Evolutionary conservation across 2,888 invertebrate species (phyloP), one percentile per base, ranked within the genome.

Genomic region (Xestobium rufovillosum): DNA sequence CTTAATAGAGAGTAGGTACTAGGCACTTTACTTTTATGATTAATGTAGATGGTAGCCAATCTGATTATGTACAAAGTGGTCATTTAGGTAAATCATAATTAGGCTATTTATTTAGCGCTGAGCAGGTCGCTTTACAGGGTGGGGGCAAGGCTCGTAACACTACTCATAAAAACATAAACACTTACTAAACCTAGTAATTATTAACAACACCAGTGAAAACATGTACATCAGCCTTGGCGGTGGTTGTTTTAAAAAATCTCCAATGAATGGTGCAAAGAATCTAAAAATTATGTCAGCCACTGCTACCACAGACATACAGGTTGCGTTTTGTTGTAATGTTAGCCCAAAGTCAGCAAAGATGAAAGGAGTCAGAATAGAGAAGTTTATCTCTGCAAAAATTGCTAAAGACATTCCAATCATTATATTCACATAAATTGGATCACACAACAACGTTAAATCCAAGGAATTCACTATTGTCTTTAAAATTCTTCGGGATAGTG

Each of bases 371-470:
- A 82, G 52, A 9, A 78, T 55, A 0, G 80, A 75, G 54, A 83
- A 83, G 52, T 80, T 82, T 0, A 78, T 69, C 56, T 83, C 83
- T 0, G 78, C 78, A 50, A 79, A 78, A 4, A 78, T 69, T 1
- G 80, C 80, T 19, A 81, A 57, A 0, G 81, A 77, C 57, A 82
- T 64, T 10, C 82, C 82, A 29, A 80, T 39, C 66, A 80, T 70
- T 43, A 82, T 76, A 49, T 76, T 81, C 1, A 80, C 70, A 53
- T 79, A 83, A 47, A 76, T 67, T 14, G 76, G 75, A 61, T 83
- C 82, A 42, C 65, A 70, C n/a, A 83, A 58, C 27, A 83, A 64
- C 26, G 73, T 74, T 34, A 83, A 61, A 59, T 81, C 82, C 52
- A 80, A 80, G 42, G 76, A 71, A 11, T 68, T 60, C 1, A 74